Evolutionary conservation across 1,140 invertebrate genomes (phyloP), one percentile per base, ranked within the genome.

Genomic region (Drosophila insularis): DNA sequence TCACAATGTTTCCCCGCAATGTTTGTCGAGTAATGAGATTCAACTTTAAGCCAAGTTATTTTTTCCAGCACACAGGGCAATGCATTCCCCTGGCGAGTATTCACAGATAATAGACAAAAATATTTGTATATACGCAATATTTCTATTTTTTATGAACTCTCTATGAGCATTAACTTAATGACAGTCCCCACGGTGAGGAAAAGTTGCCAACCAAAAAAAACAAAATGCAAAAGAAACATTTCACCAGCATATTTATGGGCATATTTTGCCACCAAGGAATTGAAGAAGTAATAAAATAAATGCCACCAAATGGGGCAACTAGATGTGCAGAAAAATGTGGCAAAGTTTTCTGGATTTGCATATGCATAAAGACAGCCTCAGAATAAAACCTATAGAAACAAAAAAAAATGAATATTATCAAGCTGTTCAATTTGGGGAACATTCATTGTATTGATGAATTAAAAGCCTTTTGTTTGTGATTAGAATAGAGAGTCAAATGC

Each of bases 111-210:
- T 60, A 55, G 27, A 27, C 37, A 17, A 23, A 69, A 27, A 63
- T 63, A 65, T 40, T 54, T 61, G 67, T 50, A 56, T 54, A 31
- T 63, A 37, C 35, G 17, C 17, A 32, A 72, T 46, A 46, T 70
- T 60, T 21, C 21, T 55, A 63, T 55, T 37, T 32, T 72, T 60
- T 53, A 55, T 72, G 37, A 35, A 40, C 60, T 72, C 65, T 63
- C 55, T 27, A 58, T 58, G 68, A 46, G 32, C 68, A 71, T 71
- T 74, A 71, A 58, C 40, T 62, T 77, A 81, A 81, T 71, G 78
- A 46, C 39, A 65, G 46, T 62, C 63, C 31, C 68, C 19, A 59
- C 10, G 59, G 68, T 43, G 23, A 54, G 27, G 1, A 5, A 50
- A 72, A 63, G 39, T 27, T 27, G 27, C 27, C 27, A 27, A 6